Percentiles rank a stretch among this genome's conserved stretches.
phyloP scores from a whole-genome alignment of 1,140 invertebrate species.

The Apis mellifera region DNA sequence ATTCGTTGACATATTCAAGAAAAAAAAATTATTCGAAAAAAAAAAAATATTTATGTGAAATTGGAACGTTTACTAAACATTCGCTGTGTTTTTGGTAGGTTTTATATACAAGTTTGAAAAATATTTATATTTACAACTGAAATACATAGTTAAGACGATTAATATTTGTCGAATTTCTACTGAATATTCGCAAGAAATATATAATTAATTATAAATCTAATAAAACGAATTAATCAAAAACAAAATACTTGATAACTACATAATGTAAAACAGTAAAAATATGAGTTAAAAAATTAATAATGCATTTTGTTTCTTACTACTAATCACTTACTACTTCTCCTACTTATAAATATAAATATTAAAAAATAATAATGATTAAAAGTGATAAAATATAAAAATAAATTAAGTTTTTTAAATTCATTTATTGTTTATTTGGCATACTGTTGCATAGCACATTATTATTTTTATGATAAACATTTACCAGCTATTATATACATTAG shows the following conservation, averaged over 20 bases:
- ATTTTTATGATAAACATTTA: conserved; percentile 34
- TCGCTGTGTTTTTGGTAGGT: not conserved
- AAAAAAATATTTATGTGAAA: conserved; percentile 41
- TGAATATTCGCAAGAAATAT: not conserved
- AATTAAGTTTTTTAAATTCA: not conserved
- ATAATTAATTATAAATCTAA: not conserved
- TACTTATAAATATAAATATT: not conserved
- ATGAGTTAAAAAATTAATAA: not conserved
- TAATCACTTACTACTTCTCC: not conserved
- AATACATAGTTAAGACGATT: not conserved
- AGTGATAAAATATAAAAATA: not conserved
- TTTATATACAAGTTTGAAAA: conserved; percentile 12
- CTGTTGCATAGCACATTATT: conserved; percentile 32
- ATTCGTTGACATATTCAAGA: conserved; percentile 1
- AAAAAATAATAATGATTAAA: too few relatives aligned
- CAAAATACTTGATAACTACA: not conserved
- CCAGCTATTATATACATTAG: conserved; percentile 58
- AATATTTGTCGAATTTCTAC: too few relatives aligned
- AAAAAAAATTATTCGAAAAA: conserved; percentile 28
- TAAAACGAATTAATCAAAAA: conserved; percentile 14
- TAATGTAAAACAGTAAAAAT: not conserved
- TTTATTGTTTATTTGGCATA: conserved; percentile 53
- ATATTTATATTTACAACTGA: conserved; percentile 4
- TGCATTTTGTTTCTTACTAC: not conserved
- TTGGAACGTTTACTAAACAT: not conserved